These are phyloP conservation scores for Protonemura montana DNA, from an alignment of 2,888 invertebrate genomes.

Conservation along the genomic window DNA sequence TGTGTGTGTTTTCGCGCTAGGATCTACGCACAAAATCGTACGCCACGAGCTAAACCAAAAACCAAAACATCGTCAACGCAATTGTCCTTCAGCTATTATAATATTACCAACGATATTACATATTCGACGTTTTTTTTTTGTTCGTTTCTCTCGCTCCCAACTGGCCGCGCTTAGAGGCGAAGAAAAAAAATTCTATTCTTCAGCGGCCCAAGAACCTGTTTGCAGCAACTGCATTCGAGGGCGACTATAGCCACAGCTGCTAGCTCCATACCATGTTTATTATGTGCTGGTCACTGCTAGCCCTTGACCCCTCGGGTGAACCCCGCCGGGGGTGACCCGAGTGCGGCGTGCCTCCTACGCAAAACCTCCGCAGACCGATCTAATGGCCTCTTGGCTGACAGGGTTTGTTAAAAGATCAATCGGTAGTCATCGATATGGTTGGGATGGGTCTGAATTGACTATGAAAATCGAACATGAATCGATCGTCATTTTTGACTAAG, in stretches of 20 bases:
- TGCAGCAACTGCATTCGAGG: neutral
- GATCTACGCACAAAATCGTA: too few relatives aligned
- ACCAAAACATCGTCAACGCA: neutral
- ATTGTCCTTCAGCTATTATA: neutral
- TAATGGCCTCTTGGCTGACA: too few relatives aligned
- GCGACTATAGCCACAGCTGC: neutral
- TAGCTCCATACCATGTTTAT: neutral
- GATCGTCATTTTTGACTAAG: too few relatives aligned
- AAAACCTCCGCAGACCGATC: neutral
- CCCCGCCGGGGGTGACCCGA: neutral
- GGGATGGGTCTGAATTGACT: too few relatives aligned
- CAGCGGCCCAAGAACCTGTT: neutral
- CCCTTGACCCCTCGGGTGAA: neutral
- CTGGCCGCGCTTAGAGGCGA: neutral
- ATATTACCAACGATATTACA: neutral
- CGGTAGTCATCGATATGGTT: too few relatives aligned
- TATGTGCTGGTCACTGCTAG: neutral
- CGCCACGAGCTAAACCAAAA: too few relatives aligned
- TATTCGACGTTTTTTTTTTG: neutral
- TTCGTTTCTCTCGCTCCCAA: neutral
- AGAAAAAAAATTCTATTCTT: neutral
- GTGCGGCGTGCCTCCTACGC: neutral
- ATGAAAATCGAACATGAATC: too few relatives aligned
- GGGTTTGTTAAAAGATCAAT: too few relatives aligned
- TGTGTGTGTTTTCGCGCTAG: too few relatives aligned